Base-by-base conservation (phyloP, 2,113 vertebrate species). In the Numida meleagris region DNA sequence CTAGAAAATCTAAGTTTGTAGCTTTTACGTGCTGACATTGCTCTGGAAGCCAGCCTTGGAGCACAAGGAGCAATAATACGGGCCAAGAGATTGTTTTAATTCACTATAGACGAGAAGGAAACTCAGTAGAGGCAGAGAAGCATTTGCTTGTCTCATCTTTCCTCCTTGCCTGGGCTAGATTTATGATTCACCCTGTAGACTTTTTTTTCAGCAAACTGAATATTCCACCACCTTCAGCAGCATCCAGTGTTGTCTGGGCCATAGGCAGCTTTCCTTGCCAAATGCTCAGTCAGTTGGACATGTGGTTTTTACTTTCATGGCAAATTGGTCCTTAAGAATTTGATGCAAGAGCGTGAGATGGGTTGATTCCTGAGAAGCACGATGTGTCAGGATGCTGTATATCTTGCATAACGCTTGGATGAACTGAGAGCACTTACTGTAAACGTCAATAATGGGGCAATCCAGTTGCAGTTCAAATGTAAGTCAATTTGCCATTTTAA, bases 61-160 rank as follows among this genome's bases (percentile, higher is more conserved):
- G 53, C 8, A 5, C 5, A 3, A 51, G 66, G 40, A 65, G 33
- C 6, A 19, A 27, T 34, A 76, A 0, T 11, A 2, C 7, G 38
- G 43, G 43, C 72, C 43, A 66, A 36, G 33, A 29, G 25, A 21
- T 77, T 85, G 53, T 82, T 88, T 24, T 61, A 21, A n/a, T 90
- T 91, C 36, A 29, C 36, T 63, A 1, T 8, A 34, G 17, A 45
- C 45, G 31, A 36, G 82, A 84, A 48, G 6, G 7, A 90, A 79
- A 33, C 65, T 50, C 7, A 24, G 0, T 1, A 36, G 31, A 57
- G 33, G 17, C 70, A 20, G 9, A 62, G 46, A 82, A 7, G 11
- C 38, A 18, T 66, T 91, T 84, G 12, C 42, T 71, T 72, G 34
- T 90, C 38, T 94, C 23, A 21, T 72, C 29, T 78, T 86, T 81